These are phyloP conservation scores for Amazona guildingii DNA, from an alignment of 2,113 vertebrate genomes.

Conservation along the genomic window DNA sequence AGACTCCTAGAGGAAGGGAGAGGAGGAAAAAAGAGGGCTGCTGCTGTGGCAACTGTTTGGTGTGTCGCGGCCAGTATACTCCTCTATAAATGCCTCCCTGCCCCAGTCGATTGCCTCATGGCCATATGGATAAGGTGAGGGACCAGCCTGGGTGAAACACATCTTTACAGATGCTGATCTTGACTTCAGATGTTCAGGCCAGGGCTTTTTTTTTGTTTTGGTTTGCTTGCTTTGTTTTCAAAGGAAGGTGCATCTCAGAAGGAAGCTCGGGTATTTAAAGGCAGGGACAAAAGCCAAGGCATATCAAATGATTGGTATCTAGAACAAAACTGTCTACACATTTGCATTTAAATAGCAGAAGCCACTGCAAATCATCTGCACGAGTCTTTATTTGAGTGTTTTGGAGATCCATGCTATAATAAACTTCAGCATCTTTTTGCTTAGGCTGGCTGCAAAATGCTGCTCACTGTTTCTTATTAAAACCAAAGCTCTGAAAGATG, in stretches of 20 bases:
- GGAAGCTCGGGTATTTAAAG: not conserved
- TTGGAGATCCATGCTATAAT: not conserved
- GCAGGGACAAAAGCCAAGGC: not conserved
- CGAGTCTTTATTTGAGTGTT: not conserved
- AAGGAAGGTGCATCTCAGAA: not conserved
- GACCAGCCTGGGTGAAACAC: not conserved
- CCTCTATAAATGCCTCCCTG: not conserved
- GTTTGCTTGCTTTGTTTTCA: not conserved
- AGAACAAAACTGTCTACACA: not conserved
- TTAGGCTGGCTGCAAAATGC: not conserved
- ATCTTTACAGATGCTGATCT: not conserved
- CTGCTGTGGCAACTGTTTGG: not conserved
- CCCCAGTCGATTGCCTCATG: not conserved
- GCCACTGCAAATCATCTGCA: not conserved
- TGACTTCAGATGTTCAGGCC: not conserved
- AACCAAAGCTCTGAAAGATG: not conserved
- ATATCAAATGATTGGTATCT: not conserved
- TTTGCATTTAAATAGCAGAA: constrained; percentile 39
- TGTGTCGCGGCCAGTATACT: not conserved
- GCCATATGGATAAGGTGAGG: not conserved
- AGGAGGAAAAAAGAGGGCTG: not conserved
- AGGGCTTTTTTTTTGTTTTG: not conserved
- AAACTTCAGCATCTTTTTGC: not conserved
- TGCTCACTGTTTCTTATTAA: not conserved
- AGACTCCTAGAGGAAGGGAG: not conserved